phyloP scores from a whole-genome alignment of 2,888 invertebrate species.

The Urechis unicinctus region DNA sequence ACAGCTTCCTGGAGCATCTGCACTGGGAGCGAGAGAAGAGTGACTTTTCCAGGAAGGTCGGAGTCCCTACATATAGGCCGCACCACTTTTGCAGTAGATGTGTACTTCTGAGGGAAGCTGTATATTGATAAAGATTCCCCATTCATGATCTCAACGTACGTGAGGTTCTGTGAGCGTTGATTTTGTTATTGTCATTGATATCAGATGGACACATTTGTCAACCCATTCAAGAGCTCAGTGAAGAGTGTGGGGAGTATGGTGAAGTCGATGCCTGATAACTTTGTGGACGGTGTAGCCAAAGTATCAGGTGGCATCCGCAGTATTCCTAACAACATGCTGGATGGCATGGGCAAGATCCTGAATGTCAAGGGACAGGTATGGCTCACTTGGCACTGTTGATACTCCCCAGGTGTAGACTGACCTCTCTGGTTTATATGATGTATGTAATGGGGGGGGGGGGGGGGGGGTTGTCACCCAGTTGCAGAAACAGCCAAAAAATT shows the following conservation, averaged over 20 bases:
- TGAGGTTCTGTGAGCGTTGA: no score
- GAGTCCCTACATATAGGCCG: background rate
- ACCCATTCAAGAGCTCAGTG: slow-evolving; percentile 76
- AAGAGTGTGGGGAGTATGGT: slow-evolving; percentile 68
- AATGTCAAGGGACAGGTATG: slow-evolving; percentile 27
- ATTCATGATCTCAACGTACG: no score
- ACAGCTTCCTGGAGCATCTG: slow-evolving; percentile 64
- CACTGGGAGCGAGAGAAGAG: slow-evolving; percentile 62
- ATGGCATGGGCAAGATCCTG: slow-evolving; percentile 33
- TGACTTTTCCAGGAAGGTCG: slow-evolving; percentile 48
- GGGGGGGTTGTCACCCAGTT: background rate
- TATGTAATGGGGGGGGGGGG: background rate
- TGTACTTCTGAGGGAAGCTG: no score
- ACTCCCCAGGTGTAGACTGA: no score
- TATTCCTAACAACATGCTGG: slow-evolving; percentile 27
- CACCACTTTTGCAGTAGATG: background rate
- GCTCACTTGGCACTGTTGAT: no score
- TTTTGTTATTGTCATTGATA: no score
- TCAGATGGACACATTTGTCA: slow-evolving; percentile 61
- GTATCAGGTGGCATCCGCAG: slow-evolving; percentile 60
- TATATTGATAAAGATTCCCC: no score
- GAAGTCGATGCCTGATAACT: slow-evolving; percentile 81
- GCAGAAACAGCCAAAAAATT: no score
- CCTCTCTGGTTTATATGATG: no score
- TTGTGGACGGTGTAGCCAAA: slow-evolving; percentile 71